Conservation (phyloP, 2,888 invertebrate genomes). For the Tethea ocularis region DNA sequence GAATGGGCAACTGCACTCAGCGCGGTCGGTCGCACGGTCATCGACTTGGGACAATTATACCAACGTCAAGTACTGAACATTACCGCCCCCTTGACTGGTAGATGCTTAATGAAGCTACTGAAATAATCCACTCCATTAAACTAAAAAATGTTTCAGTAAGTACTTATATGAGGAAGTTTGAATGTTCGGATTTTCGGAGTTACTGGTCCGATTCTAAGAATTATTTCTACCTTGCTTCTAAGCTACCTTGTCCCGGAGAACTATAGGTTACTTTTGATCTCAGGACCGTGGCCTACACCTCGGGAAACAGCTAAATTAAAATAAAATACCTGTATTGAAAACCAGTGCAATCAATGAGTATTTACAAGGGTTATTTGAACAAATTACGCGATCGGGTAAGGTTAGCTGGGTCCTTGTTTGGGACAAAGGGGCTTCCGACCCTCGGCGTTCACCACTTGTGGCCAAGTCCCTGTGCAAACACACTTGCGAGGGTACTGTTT, state of each 20-base stretch:
- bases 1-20: constrained; percentile 49
- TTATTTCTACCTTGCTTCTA: no score
- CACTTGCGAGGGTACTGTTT: constrained; percentile 56
- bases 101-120: neutral
- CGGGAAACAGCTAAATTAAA: no score
- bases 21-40: constrained; percentile 68
- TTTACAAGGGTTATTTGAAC: constrained; percentile 52
- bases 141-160: neutral
- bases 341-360: constrained; percentile 11
- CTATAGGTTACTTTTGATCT: no score
- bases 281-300: no score
- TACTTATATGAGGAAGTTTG: no score
- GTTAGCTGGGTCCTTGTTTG: constrained; percentile 54
- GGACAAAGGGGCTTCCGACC: constrained; percentile 61
- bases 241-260: no score
- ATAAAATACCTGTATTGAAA: neutral
- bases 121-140: neutral
- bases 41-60: constrained; percentile 73
- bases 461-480: constrained; percentile 67
- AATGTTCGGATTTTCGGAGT: no score
- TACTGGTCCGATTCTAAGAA: no score
- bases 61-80: constrained; percentile 47
- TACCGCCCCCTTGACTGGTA: constrained; percentile 19
- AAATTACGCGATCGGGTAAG: constrained; percentile 64
- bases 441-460: constrained; percentile 59